A percentile compares a stretch with the other conserved stretches of the same genome.
Evolutionary conservation across 1,140 invertebrate genomes (phyloP).

Genomic region (Zaprionus taronus): DNA sequence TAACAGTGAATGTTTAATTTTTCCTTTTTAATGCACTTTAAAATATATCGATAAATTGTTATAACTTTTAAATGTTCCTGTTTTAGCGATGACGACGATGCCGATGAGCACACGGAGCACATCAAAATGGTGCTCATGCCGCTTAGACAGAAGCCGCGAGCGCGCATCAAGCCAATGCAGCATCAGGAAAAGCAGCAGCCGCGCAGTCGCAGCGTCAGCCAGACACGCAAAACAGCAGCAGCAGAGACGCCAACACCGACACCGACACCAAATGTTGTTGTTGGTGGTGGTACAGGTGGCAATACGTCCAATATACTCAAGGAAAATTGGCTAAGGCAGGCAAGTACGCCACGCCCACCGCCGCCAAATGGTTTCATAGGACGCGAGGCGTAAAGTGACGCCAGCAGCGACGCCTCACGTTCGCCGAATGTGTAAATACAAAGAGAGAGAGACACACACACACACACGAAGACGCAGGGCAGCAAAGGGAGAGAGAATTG

Average conservation of each 20-base stretch:
- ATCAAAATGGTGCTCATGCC: constrained; percentile 80
- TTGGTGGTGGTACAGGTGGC: constrained; percentile 22
- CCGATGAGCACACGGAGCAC: constrained; percentile 61
- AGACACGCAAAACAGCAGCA: constrained; percentile 49
- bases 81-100: constrained; percentile 49
- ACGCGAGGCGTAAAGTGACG: constrained; percentile 63
- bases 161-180: constrained; percentile 32
- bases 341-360: constrained; percentile 54
- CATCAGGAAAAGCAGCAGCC: constrained; percentile 29
- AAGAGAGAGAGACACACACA: constrained; percentile 3
- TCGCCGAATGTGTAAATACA: constrained; percentile 54
- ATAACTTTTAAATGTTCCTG: too few species aligned
- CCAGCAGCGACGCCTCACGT: neutral
- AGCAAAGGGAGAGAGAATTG: neutral
- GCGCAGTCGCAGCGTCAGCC: constrained; percentile 64
- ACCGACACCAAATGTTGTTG: neutral
- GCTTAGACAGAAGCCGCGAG: constrained; percentile 49
- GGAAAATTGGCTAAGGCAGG: constrained; percentile 74
- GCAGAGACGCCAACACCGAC: constrained; percentile 27
- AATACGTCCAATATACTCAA: constrained; percentile 70
- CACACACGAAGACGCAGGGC: constrained; percentile 1
- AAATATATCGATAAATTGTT: too few species aligned
- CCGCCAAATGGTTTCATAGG: constrained; percentile 83
- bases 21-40: too few species aligned
- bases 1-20: too few species aligned